phyloP scores from a whole-genome alignment of 2,113 vertebrate genomes.

The Ifrita kowaldi region DNA sequence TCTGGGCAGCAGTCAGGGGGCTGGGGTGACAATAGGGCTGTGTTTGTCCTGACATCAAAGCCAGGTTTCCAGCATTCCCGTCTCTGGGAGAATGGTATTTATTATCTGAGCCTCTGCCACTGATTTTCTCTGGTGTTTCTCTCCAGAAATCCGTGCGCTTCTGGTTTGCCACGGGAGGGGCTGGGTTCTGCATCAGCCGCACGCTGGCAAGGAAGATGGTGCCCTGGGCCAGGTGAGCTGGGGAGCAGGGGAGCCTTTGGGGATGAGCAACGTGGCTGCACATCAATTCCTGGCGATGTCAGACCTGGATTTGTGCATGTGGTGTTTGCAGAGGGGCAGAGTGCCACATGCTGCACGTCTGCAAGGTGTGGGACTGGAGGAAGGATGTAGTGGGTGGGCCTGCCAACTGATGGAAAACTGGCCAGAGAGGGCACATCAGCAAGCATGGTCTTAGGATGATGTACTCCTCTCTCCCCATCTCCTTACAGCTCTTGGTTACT shows the following conservation, averaged over 20 bases:
- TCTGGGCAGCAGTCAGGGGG: neutral
- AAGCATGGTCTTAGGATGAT: neutral
- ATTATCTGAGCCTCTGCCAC: neutral
- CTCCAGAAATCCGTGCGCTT: slow-evolving; percentile 84
- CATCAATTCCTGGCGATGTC: neutral
- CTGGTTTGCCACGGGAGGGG: slow-evolving; percentile 94
- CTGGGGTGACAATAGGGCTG: neutral
- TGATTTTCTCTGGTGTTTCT: neutral
- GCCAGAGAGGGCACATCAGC: neutral
- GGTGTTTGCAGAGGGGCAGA: neutral
- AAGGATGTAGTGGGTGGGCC: neutral
- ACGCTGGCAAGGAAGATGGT: slow-evolving; percentile 85
- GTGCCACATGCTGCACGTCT: accelerated
- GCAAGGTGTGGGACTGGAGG: neutral
- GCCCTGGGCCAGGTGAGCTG: slow-evolving; percentile 88
- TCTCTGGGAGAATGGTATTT: neutral
- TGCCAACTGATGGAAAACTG: neutral
- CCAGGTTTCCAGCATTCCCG: neutral
- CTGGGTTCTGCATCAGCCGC: slow-evolving; percentile 90
- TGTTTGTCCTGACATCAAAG: neutral
- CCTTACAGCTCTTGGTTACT: neutral
- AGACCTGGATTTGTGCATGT: neutral
- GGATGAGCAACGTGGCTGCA: accelerated
- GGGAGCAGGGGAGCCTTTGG: neutral
- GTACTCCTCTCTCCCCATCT: neutral